A percentile compares a stretch with the other conserved stretches of the same genome.
Evolutionary conservation across 2,113 vertebrate species (phyloP).

Genomic region (Furnarius figulus): DNA sequence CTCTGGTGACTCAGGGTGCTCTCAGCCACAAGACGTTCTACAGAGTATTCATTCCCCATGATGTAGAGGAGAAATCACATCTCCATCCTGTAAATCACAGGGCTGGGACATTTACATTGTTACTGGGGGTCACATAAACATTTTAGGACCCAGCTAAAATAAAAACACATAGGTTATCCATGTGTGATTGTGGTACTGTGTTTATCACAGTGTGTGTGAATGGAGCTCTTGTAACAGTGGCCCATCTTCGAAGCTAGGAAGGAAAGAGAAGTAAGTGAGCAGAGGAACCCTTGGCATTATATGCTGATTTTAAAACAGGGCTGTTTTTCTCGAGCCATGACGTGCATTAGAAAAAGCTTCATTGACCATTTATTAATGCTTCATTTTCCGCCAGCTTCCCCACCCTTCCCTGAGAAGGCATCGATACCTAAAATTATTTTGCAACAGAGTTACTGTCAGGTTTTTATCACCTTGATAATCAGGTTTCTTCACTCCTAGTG

Average conservation of each 20-base stretch:
- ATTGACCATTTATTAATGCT: neutral
- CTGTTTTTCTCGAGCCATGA: neutral
- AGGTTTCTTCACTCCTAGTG: neutral
- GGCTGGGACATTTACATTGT: rapidly evolving
- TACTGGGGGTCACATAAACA: neutral
- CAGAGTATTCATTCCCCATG: rapidly evolving
- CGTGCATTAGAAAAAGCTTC: neutral
- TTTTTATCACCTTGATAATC: neutral
- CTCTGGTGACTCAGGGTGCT: neutral
- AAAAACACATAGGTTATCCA: neutral
- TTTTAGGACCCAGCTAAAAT: neutral
- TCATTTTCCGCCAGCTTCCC: neutral
- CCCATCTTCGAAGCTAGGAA: neutral
- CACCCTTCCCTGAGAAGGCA: neutral
- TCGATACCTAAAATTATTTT: neutral
- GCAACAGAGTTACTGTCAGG: neutral
- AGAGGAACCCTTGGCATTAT: neutral
- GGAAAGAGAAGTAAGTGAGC: neutral
- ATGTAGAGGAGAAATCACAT: neutral
- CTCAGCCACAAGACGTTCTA: neutral
- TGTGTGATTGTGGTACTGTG: neutral
- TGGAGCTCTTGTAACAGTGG: neutral
- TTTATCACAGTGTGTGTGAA: neutral
- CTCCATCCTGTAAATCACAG: rapidly evolving
- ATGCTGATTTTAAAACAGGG: neutral